Conservation (phyloP, 2,888 invertebrate species). For the Nomada ferruginata region DNA sequence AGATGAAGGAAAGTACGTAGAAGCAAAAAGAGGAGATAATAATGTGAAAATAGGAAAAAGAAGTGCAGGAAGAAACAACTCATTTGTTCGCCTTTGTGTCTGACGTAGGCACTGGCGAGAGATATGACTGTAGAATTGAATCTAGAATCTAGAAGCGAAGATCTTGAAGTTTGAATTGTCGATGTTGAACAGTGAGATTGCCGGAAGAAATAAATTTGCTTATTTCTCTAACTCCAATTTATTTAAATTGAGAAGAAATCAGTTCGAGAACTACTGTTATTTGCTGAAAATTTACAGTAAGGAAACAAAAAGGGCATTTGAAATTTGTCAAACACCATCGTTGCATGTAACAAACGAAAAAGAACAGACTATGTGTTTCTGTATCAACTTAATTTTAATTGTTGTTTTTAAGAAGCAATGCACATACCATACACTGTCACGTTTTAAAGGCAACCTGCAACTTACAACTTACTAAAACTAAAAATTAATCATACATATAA, state of each 20-base stretch:
- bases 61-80: neutral
- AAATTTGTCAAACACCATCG: neutral
- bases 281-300: neutral
- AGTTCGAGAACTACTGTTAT: neutral
- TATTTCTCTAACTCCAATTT: too few relatives aligned
- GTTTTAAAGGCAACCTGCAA: too few relatives aligned
- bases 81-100: conserved; percentile 8
- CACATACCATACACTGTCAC: too few relatives aligned
- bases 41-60: neutral
- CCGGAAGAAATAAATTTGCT: conserved; percentile 5
- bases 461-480: too few relatives aligned
- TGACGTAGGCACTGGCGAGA: neutral
- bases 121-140: too few relatives aligned
- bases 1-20: neutral
- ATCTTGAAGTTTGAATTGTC: conserved; percentile 7
- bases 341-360: too few relatives aligned
- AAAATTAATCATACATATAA: too few relatives aligned
- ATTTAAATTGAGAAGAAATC: too few relatives aligned
- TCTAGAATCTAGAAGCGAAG: neutral
- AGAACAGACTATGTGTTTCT: too few relatives aligned
- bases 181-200: neutral
- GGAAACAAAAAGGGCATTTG: neutral
- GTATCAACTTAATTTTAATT: too few relatives aligned
- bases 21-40: neutral
- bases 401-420: too few relatives aligned